Conservation (phyloP, 37 sponge, comb jelly and placozoan species). For the Halisarca cf. caerulea region DNA sequence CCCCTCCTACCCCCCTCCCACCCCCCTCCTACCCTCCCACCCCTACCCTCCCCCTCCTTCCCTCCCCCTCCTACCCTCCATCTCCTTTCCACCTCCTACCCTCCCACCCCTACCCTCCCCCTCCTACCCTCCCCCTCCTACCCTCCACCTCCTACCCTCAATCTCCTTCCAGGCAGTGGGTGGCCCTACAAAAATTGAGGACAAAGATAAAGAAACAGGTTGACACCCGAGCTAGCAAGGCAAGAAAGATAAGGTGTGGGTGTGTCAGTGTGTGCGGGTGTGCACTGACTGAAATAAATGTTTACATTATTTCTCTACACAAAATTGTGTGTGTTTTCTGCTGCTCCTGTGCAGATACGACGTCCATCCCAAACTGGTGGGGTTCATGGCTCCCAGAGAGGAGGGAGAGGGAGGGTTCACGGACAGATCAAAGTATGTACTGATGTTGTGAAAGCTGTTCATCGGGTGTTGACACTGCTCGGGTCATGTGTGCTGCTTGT, state of each 20-base stretch:
- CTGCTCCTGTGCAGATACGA: conserved; percentile 55
- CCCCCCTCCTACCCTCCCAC: too few species aligned
- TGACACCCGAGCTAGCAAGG: conserved; percentile 96
- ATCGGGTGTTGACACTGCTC: too few species aligned
- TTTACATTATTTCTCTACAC: neutral
- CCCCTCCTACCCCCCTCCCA: too few species aligned
- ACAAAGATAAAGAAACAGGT: conserved; percentile 79
- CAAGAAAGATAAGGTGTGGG: conserved; percentile 80
- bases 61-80: too few species aligned
- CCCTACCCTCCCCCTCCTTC: too few species aligned
- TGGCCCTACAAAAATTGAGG: conserved; percentile 66
- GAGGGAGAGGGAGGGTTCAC: conserved; percentile 42
- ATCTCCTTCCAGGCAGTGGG: conserved; percentile 15
- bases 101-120: too few species aligned
- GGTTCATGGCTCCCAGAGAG: conserved; percentile 89
- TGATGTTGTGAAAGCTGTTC: too few species aligned
- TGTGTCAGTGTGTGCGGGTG: conserved; percentile 15
- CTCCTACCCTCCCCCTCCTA: too few species aligned
- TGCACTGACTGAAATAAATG: conserved; percentile 2
- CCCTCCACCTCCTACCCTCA: too few species aligned
- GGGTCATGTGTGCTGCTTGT: too few species aligned
- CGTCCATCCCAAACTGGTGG: conserved; percentile 83
- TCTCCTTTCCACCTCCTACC: too few species aligned
- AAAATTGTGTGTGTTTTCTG: neutral
- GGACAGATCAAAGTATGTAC: conserved; percentile 62